Base-by-base conservation (phyloP, 2,797 vertebrate genomes). In the Tarsius wallacei region DNA sequence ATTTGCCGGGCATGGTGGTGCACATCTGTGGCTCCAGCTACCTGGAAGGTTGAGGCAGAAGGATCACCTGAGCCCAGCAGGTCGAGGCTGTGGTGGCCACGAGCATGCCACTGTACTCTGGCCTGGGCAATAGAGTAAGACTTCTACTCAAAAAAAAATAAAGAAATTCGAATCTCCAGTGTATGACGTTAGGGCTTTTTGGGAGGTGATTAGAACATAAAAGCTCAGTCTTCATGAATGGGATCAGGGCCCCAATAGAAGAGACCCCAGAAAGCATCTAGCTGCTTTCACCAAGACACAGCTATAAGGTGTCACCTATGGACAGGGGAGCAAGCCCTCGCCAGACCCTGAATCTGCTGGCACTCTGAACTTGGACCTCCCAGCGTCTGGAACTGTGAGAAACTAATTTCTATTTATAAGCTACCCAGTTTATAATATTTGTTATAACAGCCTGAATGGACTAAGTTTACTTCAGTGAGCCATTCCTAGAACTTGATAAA, bases 391-490 rank as follows among this genome's bases (percentile, higher is more conserved):
- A 47, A 88, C 24, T 53, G 9, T 36, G 17, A 82, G 42, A 88
- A 81, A 66, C 77, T 47, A 77, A 81, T 55, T 88, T 71, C 66
- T 33, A 16, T 57, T 71, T 61, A 51, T 49, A 49, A 91, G 66
- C 11, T 7, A 71, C 55, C 47, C 21, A 71, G 13, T 63, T 81
- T 33, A 87, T 36, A 13, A 36, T 21, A 82, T 82, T 55, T 83
- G 10, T 73, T 66, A 71, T 5, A 33, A 26, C 11, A 64, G 15
- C 19, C 22, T 16, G 22, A 87, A 49, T 10, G 33, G 26, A 94
- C 33, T 21, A 74, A 88, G 47, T 74, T 94, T 83, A 90, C 28
- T 77, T 90, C 77, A 90, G 36, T 70, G 77, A 93, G 84, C 21
- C 70, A 28, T 64, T 66, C 84, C 13, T 77, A 49, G 51, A 77